These are phyloP conservation scores for Macrosiphum euphorbiae DNA, from an alignment of 2,888 invertebrate genomes.

Conservation along the genomic window DNA sequence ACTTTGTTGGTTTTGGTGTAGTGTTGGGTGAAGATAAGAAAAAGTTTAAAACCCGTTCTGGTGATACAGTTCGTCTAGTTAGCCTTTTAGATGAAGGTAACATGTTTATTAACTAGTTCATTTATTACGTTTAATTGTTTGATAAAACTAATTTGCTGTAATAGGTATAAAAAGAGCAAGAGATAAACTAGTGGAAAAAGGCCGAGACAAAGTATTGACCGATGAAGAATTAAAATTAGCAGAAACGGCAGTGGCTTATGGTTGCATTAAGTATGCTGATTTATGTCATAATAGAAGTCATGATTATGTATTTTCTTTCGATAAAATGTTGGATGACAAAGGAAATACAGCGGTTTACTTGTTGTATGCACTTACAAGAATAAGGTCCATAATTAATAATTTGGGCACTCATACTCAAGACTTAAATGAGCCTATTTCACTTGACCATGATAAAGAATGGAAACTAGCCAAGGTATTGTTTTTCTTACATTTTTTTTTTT, in stretches of 20 bases:
- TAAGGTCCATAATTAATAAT: conserved; percentile 88
- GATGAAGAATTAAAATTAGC: conserved; percentile 85
- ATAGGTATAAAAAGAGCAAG: conserved; percentile 80
- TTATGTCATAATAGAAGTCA: conserved; percentile 91
- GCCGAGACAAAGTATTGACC: conserved; percentile 85
- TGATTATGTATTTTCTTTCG: conserved; percentile 98
- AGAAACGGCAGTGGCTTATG: conserved; percentile 94
- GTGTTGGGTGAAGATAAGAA: conserved; percentile 99
- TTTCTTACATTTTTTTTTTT: background rate
- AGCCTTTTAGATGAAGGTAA: conserved; percentile 91
- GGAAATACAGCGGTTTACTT: conserved; percentile 99
- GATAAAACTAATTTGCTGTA: conserved; percentile 1
- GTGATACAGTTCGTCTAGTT: conserved; percentile 90
- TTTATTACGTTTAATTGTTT: background rate
- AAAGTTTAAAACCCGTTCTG: conserved; percentile 98
- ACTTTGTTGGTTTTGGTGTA: conserved; percentile 96
- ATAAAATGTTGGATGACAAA: conserved; percentile 98
- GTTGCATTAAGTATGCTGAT: conserved; percentile 99
- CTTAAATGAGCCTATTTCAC: conserved; percentile 75
- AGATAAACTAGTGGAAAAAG: conserved; percentile 89
- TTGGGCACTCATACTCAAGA: conserved; percentile 75
- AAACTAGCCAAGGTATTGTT: conserved; percentile 84
- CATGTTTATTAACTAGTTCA: background rate
- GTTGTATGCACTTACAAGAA: conserved; percentile 93
- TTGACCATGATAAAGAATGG: conserved; percentile 94